Evolutionary conservation across 2,888 invertebrate genomes (phyloP), one percentile per base, ranked within the genome.

Genomic region (Agriopis marginaria): DNA sequence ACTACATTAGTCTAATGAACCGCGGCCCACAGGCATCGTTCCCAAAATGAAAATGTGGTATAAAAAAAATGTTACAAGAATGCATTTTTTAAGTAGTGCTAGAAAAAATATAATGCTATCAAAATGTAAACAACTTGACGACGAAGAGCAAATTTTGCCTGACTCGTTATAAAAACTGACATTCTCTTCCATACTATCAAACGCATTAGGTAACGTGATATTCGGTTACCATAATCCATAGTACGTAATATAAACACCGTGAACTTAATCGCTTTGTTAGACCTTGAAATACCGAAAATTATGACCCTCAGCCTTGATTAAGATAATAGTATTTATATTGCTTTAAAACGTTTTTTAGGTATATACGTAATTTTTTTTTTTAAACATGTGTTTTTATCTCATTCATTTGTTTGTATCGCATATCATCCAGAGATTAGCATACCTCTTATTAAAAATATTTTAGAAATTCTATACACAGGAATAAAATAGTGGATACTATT

Each of bases 301-400:
- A 17, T 44, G 45, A 58, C 58, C 45, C 39, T 49, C 60, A 40
- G 32, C 50, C 9, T 39, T 50, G 14, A 60, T 49, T 60, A 14
- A 47, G 58, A 58, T 47, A 58, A 58, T 58, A 32, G 39, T 60
- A 14, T 55, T 14, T 51, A 42, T 42, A 55, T 55, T 40, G 42
- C 42, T 40, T 5, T 42, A 55, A 42, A 14, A 39, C 53, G 10
- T 39, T 53, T 53, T 12, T 12, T 11, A 12, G 8, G 39, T 8
- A 23, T 17, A 5, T 51, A 17, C 7, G 7, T 14, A 17, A 17
- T 4, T 17, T 9, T 51, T 17, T 10, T 17, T 51, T 51, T 23
- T 6, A 47, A 47, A 47, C 47, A n/a, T 47, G 47, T n/a, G 12
- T 47, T 47, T 7, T 47, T 23, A 23, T 23, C 17, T 23, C 17